A percentile compares a stretch with the other conserved stretches of the same genome.
phyloP scores from a whole-genome alignment of 2,113 vertebrate genomes.

The Hypomesus transpacificus region DNA sequence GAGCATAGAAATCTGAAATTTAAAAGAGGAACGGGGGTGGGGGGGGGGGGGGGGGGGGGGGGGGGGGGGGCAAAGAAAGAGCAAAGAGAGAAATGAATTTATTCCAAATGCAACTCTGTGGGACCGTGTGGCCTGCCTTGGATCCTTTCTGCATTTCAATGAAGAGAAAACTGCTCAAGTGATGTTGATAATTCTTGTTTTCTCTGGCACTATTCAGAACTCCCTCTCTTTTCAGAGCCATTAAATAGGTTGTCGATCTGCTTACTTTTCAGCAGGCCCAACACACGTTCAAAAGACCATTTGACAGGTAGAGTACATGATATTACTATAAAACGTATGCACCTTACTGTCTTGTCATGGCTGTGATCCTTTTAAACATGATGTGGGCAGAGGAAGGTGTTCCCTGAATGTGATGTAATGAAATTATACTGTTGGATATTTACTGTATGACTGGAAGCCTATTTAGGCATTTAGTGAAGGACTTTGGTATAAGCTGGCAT shows the following conservation, averaged over 20 bases:
- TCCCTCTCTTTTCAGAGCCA: slow-evolving; percentile 20
- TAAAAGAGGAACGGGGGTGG: slow-evolving; percentile 19
- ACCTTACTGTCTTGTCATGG: too few species aligned
- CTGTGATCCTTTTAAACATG: too few species aligned
- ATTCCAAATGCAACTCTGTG: slow-evolving; percentile 32
- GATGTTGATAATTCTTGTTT: slow-evolving; percentile 44
- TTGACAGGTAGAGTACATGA: too few species aligned
- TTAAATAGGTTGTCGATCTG: slow-evolving; percentile 23
- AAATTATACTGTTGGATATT: too few species aligned
- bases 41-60: neutral
- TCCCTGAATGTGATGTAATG: too few species aligned
- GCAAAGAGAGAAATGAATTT: slow-evolving; percentile 24
- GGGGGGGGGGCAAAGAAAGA: slow-evolving; percentile 2
- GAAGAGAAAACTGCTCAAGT: slow-evolving; percentile 28
- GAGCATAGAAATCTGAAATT: slow-evolving; percentile 31
- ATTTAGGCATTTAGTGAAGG: too few species aligned
- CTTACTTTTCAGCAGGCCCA: slow-evolving; percentile 22
- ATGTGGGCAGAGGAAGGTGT: too few species aligned
- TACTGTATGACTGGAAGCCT: too few species aligned
- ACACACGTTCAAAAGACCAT: neutral
- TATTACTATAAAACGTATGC: too few species aligned
- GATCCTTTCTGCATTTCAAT: slow-evolving; percentile 35
- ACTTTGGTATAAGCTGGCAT: too few species aligned
- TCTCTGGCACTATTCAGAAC: slow-evolving; percentile 22
- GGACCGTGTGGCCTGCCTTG: slow-evolving; percentile 30